Conservation (phyloP, 2,888 invertebrate species). For the Andrena fulva region DNA sequence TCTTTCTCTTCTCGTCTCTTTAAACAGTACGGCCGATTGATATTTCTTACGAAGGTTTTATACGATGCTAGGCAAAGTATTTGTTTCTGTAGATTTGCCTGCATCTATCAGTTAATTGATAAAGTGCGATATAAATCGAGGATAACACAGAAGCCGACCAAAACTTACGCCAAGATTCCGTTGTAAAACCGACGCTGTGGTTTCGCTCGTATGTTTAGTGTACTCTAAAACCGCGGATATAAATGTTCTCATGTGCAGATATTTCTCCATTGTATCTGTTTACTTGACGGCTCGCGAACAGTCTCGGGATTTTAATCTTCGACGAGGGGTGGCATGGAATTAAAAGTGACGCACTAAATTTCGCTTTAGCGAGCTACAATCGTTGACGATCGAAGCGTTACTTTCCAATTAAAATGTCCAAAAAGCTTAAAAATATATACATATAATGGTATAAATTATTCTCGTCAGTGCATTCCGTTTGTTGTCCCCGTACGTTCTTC, state of each 20-base stretch:
- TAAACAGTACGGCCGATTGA: not conserved
- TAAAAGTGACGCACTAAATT: constrained; percentile 20
- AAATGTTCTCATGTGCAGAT: constrained; percentile 79
- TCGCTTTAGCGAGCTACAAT: constrained; percentile 6
- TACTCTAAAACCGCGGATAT: constrained; percentile 79
- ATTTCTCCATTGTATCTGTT: constrained; percentile 75
- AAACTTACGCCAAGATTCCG: constrained; percentile 80
- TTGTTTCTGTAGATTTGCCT: not conserved
- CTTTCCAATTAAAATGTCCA: not conserved
- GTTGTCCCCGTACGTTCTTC: not conserved
- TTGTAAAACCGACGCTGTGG: constrained; percentile 78
- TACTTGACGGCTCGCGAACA: not conserved
- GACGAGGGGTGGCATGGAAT: not conserved
- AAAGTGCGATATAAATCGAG: not conserved
- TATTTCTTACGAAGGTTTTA: not conserved
- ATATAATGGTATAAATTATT: constrained; percentile 8
- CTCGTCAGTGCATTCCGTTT: constrained; percentile 26
- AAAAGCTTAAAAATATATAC: constrained; percentile 16
- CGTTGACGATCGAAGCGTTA: not conserved
- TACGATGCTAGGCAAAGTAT: not conserved
- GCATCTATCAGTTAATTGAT: not conserved
- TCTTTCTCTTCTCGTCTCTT: not conserved
- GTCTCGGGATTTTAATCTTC: constrained; percentile 13
- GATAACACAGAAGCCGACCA: not conserved
- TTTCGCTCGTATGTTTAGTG: constrained; percentile 79